Evolutionary conservation across 1,140 invertebrate genomes (phyloP), one percentile per base, ranked within the genome.

Genomic region (Macrobrachium nipponense): DNA sequence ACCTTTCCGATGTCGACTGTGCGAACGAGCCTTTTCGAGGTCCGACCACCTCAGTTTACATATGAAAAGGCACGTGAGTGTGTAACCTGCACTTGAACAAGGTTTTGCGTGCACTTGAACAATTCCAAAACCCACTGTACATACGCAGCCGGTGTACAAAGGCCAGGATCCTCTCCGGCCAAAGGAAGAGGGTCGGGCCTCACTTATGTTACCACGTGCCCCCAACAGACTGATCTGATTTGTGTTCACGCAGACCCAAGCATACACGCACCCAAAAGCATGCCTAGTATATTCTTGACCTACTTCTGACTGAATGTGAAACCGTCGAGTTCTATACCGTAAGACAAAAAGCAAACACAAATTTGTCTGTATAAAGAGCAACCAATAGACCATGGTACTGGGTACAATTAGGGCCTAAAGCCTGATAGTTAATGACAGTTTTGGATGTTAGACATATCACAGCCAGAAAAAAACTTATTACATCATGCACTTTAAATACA

Each of bases 1-100:
- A 78, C 93, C 93, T 6, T 93, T 94, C 89, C 92, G 92, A 82
- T 94, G 93, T 90, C 89, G 91, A 44, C 89, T 92, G 44, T 94
- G 94, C 89, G 93, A 94, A 60, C 89, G 94, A 73, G 92, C 92
- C 61, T 94, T 94, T 88, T 94, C 93, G 36, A 90, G 94, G 6
- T 94, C 93, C 1, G 94, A 94, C 90, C 94, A 94, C 90, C 90
- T 94, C 36, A 93, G 93, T n/a, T 91, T 94, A 12, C 94, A 94
- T 90, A 93, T 94, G 92, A 94, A 94, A 89, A 90, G 94, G 36
- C 94, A 94, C 88, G 90, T 91, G 62, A 90, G 89, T 64, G 91
- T 91, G 82, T 91, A 87, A 68, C 60, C 59, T 23, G 36, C 76
- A 18, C 51, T 36, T 27, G 61, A 61, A 59, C 51, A 12, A 51